Conservation (phyloP, 92 coral and sea anemone genomes). For the Pocillopora meandrina region DNA sequence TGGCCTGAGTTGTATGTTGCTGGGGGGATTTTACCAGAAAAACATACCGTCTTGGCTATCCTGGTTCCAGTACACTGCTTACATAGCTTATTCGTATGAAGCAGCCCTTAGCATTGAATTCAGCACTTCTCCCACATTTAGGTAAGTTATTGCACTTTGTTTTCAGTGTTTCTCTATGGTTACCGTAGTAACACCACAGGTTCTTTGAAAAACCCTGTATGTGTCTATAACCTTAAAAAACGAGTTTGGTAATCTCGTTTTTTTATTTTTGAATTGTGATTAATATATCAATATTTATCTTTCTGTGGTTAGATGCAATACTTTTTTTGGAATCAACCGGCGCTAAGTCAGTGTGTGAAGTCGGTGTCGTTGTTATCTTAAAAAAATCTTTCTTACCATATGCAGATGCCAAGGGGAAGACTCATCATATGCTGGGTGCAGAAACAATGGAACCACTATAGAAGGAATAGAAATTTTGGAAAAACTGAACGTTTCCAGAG, state of each 20-base stretch:
- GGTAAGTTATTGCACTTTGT: constrained; percentile 25
- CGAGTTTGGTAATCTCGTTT: too few species aligned
- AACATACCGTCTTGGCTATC: constrained; percentile 83
- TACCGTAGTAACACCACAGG: too few species aligned
- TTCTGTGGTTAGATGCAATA: too few species aligned
- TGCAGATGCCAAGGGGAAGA: constrained; percentile 57
- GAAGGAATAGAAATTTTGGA: constrained; percentile 71
- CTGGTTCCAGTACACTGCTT: constrained; percentile 77
- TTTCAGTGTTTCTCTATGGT: too few species aligned
- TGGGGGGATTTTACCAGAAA: constrained; percentile 91
- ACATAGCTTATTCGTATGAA: constrained; percentile 74
- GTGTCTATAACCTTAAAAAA: too few species aligned
- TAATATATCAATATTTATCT: too few species aligned
- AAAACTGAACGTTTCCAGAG: constrained; percentile 58
- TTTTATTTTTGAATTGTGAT: too few species aligned
- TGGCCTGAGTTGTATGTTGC: constrained; percentile 76
- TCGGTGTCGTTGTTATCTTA: neutral
- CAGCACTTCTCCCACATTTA: constrained; percentile 65
- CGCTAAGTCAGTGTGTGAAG: too few species aligned
- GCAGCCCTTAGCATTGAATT: constrained; percentile 77
- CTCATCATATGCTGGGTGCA: constrained; percentile 68
- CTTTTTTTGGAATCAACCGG: too few species aligned
- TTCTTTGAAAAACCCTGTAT: too few species aligned
- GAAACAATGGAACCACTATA: constrained; percentile 73
- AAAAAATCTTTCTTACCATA: neutral